Percentiles rank a stretch among this genome's conserved stretches.
phyloP scores from a whole-genome alignment of 2,113 vertebrate species.

The Mobula birostris region DNA sequence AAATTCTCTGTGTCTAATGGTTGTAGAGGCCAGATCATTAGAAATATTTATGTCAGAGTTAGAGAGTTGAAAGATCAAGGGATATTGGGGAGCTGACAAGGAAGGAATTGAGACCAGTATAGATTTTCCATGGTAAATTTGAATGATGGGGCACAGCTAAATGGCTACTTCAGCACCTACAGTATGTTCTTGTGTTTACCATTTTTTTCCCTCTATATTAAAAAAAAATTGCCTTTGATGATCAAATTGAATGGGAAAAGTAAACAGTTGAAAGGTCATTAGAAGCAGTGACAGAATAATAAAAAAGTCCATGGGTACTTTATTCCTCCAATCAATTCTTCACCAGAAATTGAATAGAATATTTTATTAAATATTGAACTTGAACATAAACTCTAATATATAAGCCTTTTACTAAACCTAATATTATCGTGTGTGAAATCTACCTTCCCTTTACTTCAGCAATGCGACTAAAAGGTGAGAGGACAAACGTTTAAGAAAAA shows the following conservation, averaged over 20 bases:
- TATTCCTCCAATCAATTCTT: not conserved
- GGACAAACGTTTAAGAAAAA: not conserved
- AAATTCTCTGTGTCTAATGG: too few relatives aligned
- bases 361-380: not conserved
- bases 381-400: not conserved
- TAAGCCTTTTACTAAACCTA: not conserved
- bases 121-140: too few relatives aligned
- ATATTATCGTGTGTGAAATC: not conserved
- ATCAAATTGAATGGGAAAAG: not conserved
- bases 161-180: too few relatives aligned
- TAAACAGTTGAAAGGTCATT: not conserved
- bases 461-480: not conserved
- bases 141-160: too few relatives aligned
- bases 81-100: too few relatives aligned
- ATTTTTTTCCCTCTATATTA: not conserved
- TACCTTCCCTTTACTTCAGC: too few relatives aligned
- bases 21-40: too few relatives aligned
- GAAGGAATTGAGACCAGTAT: too few relatives aligned
- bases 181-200: too few relatives aligned
- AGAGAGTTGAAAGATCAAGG: too few relatives aligned
- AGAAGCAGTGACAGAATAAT: not conserved
- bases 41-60: too few relatives aligned
- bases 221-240: not conserved
- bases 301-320: not conserved
- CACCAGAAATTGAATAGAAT: not conserved